Base-by-base conservation (phyloP, 2,888 invertebrate species). In the Hirtodrosophila trivittata region DNA sequence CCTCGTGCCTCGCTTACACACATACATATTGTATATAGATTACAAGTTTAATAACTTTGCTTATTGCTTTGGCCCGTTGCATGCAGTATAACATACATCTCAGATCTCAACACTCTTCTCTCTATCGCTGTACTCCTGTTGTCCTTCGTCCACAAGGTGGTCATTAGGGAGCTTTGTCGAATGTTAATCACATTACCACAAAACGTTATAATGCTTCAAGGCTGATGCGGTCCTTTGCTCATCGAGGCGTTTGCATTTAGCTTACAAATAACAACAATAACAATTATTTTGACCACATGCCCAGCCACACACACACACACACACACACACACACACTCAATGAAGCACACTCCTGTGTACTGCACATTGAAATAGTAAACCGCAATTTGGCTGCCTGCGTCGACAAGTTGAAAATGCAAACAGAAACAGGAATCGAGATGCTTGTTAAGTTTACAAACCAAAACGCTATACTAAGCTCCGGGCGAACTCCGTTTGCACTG, bases 111-210 rank as follows among this genome's bases (percentile, higher is more conserved):
- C n/a, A n/a, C n/a, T n/a, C n/a, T n/a, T n/a, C n/a, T n/a, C n/a
- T n/a, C 16, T 5, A 3, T 10, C 10, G 6, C 30, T 33, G 10
- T n/a, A n/a, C 18, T 10, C 13, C 33, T 3, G 46, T 46, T 55
- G 41, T 49, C 28, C 28, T 54, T 37, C 42, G 77, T 66, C 70
- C 64, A 68, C 66, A 68, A 66, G 69, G 50, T 65, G 72, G 81
- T 75, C 81, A 84, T 75, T 75, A 76, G 69, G 77, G 55, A 73
- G 66, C 65, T 77, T 70, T 76, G 63, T 60, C 37, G 62, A 55
- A 62, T 86, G 85, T 83, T 83, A 83, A 83, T 86, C 82, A 81
- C 85, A 86, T 86, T 83, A 84, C 78, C 85, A 73, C 81, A 86
- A 68, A 82, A 70, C 81, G 81, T 75, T 86, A 75, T 86, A 86